Conservation (phyloP, 1,140 invertebrate species). For the Hylaeus volcanicus region DNA sequence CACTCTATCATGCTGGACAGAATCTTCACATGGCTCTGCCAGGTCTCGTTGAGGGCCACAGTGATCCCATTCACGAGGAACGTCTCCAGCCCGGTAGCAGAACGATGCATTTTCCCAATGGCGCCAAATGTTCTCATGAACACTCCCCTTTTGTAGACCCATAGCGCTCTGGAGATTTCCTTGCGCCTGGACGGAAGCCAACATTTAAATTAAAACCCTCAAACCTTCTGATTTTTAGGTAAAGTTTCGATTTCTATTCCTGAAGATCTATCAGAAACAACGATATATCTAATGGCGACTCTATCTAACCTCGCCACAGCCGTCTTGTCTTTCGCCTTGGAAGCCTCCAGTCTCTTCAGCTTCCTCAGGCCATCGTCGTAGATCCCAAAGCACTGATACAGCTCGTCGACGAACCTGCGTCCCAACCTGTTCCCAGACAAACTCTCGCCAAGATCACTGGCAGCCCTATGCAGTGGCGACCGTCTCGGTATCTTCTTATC, state of each 20-base stretch:
- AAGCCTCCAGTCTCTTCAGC: neutral
- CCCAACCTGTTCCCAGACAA: conserved; percentile 40
- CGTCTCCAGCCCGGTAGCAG: conserved; percentile 14
- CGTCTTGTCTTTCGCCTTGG: neutral
- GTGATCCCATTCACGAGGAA: conserved; percentile 37
- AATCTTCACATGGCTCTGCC: conserved; percentile 38
- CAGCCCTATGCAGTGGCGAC: conserved; percentile 31
- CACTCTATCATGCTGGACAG: conserved; percentile 21
- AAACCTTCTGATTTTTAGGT: too few species aligned
- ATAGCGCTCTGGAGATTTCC: conserved; percentile 35
- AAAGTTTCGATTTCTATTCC: too few species aligned
- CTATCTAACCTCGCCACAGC: conserved; percentile 15
- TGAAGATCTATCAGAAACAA: too few species aligned
- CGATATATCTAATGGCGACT: neutral
- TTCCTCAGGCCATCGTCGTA: conserved; percentile 36
- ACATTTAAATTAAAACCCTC: neutral
- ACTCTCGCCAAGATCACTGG: conserved; percentile 33
- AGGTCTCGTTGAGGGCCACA: conserved; percentile 25
- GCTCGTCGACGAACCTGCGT: conserved; percentile 30
- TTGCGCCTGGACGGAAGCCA: conserved; percentile 6
- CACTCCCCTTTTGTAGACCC: conserved; percentile 41
- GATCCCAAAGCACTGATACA: conserved; percentile 30
- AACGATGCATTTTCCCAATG: conserved; percentile 43
- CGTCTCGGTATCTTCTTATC: conserved; percentile 17
- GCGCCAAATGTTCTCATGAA: conserved; percentile 18